Evolutionary conservation across 1,140 invertebrate genomes (phyloP).

Genomic region (Neodiprion pinetum): DNA sequence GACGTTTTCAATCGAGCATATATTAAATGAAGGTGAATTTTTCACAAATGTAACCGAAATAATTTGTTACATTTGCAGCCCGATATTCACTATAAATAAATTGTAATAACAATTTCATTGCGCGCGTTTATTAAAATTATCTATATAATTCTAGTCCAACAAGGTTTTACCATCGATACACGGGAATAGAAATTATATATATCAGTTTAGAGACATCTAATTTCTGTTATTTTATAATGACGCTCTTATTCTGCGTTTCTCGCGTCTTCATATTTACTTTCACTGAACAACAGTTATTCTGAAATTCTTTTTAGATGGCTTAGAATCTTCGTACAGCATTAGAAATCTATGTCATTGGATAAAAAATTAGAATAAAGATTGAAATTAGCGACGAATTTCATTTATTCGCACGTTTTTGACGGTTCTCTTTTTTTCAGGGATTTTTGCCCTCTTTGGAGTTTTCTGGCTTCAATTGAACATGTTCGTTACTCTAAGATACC

Average conservation of each 20-base stretch:
- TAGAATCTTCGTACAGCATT: too few species aligned
- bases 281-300: too few species aligned
- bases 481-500: conserved; percentile 94
- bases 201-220: conserved; percentile 12
- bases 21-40: conserved; percentile 47
- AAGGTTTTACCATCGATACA: too few species aligned
- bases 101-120: too few species aligned
- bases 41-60: conserved; percentile 47
- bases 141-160: too few species aligned
- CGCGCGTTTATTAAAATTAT: too few species aligned
- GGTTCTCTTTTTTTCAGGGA: conserved; percentile 66
- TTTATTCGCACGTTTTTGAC: background rate
- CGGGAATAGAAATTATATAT: too few species aligned
- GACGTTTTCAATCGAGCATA: conserved; percentile 52
- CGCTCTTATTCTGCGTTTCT: too few species aligned
- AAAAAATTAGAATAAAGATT: too few species aligned
- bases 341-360: too few species aligned
- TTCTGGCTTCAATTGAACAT: conserved; percentile 95
- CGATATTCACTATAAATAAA: conserved; percentile 48
- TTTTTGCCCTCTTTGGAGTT: conserved; percentile 85
- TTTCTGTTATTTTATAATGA: background rate
- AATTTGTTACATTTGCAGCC: conserved; percentile 51
- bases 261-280: too few species aligned
- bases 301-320: too few species aligned
- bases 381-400: background rate